Base-by-base conservation (phyloP, 2,888 invertebrate genomes). In the Pristionchus mayeri region DNA sequence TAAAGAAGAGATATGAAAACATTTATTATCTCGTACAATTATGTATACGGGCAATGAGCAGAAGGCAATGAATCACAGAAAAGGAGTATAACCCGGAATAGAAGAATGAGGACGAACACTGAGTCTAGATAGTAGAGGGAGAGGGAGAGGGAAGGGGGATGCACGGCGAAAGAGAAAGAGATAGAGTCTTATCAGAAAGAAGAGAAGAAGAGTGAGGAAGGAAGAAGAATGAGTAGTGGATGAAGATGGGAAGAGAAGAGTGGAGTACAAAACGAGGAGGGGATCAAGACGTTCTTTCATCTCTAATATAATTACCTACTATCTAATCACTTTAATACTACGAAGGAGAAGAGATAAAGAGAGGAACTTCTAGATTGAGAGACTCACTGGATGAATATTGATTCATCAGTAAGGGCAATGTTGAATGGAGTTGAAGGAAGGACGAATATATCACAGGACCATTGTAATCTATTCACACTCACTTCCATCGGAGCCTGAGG, bases 401-500 rank as follows among this genome's bases (percentile, higher is more conserved):
- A 34, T 48, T 67, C 44, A 44, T 82, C 82, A 21, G 82, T 82
- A 11, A 82, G 50, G 24, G 82, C 67, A 27, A 50, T 50, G 40
- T 82, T 82, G 50, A 50, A 50, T 27, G 82, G 82, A 50, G 82
- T 13, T 2, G 48, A 82, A 0, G 82, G 82, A 63, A 82, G 67
- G 21, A 82, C 50, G 63, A 67, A 82, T 21, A 82, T 21, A 82
- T 82, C 82, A 30, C 52, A 50, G 16, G 63, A 67, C 82, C 82
- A 82, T 67, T 63, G 27, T 9, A 82, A 34, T 16, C 82, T 63
- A 48, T 81, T 40, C 2, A 54, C 40, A 21, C 6, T 27, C n/a
- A 81, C 16, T 48, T 40, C 40, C 37, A 81, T 11, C 9, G 81
- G 81, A 40, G 79, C 79, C 79, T 79, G 27, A 27, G n/a, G 11